phyloP scores from a whole-genome alignment of 2,888 invertebrate species.

The Phyllotreta striolata region DNA sequence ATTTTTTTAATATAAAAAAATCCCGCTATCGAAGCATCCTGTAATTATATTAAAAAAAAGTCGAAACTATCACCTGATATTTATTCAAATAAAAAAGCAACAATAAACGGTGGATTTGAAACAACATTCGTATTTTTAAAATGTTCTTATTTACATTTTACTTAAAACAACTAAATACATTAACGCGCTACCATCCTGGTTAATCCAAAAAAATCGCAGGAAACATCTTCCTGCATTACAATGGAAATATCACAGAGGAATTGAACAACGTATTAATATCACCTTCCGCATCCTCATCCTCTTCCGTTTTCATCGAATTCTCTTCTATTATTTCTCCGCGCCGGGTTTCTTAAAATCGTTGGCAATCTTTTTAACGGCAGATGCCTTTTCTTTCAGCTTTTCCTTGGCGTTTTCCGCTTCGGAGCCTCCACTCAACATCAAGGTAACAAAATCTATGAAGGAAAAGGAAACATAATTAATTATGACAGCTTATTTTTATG shows the following conservation, averaged over 20 bases:
- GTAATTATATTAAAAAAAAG: no score
- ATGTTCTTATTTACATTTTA: no score
- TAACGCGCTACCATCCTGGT: no score
- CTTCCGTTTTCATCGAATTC: neutral
- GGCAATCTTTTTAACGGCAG: constrained; percentile 64
- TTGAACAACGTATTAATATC: constrained; percentile 8
- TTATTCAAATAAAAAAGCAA: no score
- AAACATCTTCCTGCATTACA: neutral
- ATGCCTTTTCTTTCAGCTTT: constrained; percentile 62
- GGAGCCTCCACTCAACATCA: constrained; percentile 66
- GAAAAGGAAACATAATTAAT: constrained; percentile 43
- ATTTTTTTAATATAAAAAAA: no score
- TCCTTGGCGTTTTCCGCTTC: constrained; percentile 64
- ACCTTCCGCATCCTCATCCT: no score
- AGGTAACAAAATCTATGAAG: constrained; percentile 70
- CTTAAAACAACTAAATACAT: no score
- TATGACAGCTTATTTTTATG: neutral
- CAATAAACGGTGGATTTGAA: no score
- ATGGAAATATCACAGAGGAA: constrained; percentile 23
- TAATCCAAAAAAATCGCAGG: no score
- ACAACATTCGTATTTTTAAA: no score
- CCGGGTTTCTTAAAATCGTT: constrained; percentile 62
- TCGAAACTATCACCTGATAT: no score
- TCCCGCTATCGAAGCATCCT: no score
- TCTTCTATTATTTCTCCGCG: constrained; percentile 25